phyloP scores from a whole-genome alignment of 2,797 vertebrate species.

The Limosa lapponica region DNA sequence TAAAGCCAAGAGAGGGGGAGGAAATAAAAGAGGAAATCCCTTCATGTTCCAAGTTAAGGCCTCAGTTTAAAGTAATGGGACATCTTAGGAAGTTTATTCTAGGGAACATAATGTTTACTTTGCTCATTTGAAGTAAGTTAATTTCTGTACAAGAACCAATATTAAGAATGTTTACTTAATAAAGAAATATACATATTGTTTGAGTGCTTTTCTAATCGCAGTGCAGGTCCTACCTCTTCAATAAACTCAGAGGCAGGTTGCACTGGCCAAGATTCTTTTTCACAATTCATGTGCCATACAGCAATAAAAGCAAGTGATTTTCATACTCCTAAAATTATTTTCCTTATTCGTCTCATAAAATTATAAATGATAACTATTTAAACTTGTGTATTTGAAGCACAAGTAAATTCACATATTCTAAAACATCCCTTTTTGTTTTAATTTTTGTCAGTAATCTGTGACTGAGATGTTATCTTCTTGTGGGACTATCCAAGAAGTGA shows the following conservation, averaged over 20 bases:
- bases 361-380: neutral
- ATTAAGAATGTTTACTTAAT: constrained; percentile 31
- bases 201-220: constrained; percentile 26
- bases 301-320: neutral
- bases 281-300: neutral
- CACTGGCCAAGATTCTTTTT: neutral
- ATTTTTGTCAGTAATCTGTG: neutral
- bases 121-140: neutral
- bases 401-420: neutral
- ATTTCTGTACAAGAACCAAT: neutral
- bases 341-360: neutral
- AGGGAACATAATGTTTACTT: neutral
- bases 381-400: neutral
- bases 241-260: neutral
- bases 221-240: neutral
- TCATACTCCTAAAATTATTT: neutral
- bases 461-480: neutral
- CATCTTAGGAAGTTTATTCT: neutral
- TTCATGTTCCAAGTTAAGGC: neutral
- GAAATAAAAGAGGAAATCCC: neutral
- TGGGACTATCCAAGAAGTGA: neutral
- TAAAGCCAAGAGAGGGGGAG: neutral
- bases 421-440: neutral
- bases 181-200: constrained; percentile 43
- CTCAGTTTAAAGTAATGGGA: neutral